Evolutionary conservation across 2,113 vertebrate genomes (phyloP).

Genomic region (Gorilla gorilla): DNA sequence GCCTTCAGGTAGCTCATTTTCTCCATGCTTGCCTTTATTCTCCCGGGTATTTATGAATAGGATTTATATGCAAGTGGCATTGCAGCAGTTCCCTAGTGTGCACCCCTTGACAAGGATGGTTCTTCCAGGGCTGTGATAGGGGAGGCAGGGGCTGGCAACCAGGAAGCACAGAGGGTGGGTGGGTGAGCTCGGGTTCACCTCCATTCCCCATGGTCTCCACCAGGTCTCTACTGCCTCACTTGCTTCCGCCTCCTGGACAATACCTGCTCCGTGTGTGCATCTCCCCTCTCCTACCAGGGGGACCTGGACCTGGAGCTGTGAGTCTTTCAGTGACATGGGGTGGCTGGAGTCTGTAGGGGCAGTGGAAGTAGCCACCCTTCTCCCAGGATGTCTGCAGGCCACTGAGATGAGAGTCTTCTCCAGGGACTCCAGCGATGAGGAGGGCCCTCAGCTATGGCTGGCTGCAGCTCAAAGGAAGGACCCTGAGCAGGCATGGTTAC

Average conservation of each 20-base stretch:
- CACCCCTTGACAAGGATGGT: background rate
- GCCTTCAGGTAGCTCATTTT: background rate
- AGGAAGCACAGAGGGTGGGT: background rate
- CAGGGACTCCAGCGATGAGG: conserved; percentile 92
- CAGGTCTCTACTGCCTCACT: conserved; percentile 86
- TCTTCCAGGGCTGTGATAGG: background rate
- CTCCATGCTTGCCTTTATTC: background rate
- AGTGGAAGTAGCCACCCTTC: background rate
- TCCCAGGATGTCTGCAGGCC: background rate
- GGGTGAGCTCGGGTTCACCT: background rate
- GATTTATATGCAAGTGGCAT: background rate
- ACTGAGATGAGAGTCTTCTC: background rate
- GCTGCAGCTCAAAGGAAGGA: background rate
- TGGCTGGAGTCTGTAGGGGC: background rate
- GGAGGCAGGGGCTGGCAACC: background rate
- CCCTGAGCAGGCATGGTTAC: background rate
- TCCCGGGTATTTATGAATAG: background rate
- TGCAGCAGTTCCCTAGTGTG: background rate
- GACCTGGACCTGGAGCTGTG: conserved; percentile 87
- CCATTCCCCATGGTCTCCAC: accelerated
- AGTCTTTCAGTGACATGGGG: conserved; percentile 65
- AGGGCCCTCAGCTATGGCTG: conserved; percentile 77
- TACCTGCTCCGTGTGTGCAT: conserved; percentile 83
- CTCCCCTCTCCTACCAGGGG: conserved; percentile 79
- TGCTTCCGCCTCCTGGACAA: conserved; percentile 85